phyloP scores from a whole-genome alignment of 2,113 vertebrate species.

The Lepisosteus osseus region DNA sequence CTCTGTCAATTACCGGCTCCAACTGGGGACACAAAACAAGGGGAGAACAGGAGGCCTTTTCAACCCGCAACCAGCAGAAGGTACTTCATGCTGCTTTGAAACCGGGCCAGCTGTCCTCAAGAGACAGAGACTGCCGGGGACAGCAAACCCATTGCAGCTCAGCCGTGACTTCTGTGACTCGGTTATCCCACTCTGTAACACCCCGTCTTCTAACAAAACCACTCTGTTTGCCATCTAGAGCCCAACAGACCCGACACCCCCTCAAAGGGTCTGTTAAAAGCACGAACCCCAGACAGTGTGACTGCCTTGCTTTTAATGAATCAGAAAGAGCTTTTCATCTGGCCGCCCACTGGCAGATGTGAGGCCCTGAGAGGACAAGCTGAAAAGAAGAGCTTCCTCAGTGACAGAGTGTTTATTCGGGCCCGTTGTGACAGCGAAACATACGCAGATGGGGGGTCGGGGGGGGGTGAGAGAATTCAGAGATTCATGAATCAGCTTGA shows the following conservation, averaged over 20 bases:
- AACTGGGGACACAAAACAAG: neutral
- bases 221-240: conserved; percentile 34
- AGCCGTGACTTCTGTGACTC: conserved; percentile 13
- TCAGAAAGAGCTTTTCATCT: neutral
- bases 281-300: neutral
- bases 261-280: conserved; percentile 31
- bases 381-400: neutral
- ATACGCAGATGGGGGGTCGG: too few relatives aligned
- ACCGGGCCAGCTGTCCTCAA: conserved; percentile 17
- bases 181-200: conserved; percentile 28
- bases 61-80: neutral
- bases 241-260: neutral
- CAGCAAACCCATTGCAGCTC: conserved; percentile 9
- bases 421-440: neutral
- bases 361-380: neutral
- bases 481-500: too few relatives aligned
- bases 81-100: conserved; percentile 17
- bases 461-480: too few relatives aligned
- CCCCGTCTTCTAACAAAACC: conserved; percentile 47
- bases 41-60: neutral
- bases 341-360: conserved; percentile 34
- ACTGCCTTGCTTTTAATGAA: conserved; percentile 18
- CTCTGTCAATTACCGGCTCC: neutral
- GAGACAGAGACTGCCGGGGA: neutral
- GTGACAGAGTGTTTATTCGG: neutral